Evolutionary conservation across 2,888 invertebrate species (phyloP), one percentile per base, ranked within the genome.

Genomic region (Dorcus hopei): DNA sequence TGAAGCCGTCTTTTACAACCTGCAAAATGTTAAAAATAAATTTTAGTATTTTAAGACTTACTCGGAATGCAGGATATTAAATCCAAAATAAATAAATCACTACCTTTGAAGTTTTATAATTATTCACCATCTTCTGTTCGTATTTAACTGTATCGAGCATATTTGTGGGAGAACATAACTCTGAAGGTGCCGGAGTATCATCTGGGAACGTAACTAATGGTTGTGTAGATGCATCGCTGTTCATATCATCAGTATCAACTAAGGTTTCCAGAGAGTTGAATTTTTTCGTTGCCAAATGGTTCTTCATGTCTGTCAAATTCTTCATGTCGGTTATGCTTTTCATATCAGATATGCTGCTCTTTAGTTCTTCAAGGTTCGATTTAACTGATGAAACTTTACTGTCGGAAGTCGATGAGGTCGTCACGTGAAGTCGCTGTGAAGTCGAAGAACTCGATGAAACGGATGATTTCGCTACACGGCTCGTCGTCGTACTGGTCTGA

Each of bases 341-440:
- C 87, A 93, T 92, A 81, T 93, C 92, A 62, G 90, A 89, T 78
- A 93, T 90, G 74, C 91, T 90, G 75, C 89, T 90, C 78, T 93
- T 88, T 64, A 93, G 83, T 74, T 90, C 89, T 61, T 85, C 83
- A 50, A 90, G 82, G 77, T 91, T 90, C 63, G 89, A 89, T 80
- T 91, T 91, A 80, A 92, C 87, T 74, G 88, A 89, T 65, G 91
- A 88, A 47, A 62, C 59, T 80, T 91, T 91, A 83, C 89, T 86
- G 82, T 91, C 91, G 71, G 88, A 87, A 63, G 75, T 72, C 39
- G 74, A 74, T 62, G 73, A 73, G 59, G 72, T 71, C 58, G 77
- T 77, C 77, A 78, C 67, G 79, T 78, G 71, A 76, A 71, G 80
- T 83, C 79, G 57, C 59, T 73, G 70, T 80, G 84, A 80, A 80